These are phyloP conservation scores for Myiozetetes cayanensis DNA, from an alignment of 2,113 vertebrate species.

Conservation along the genomic window DNA sequence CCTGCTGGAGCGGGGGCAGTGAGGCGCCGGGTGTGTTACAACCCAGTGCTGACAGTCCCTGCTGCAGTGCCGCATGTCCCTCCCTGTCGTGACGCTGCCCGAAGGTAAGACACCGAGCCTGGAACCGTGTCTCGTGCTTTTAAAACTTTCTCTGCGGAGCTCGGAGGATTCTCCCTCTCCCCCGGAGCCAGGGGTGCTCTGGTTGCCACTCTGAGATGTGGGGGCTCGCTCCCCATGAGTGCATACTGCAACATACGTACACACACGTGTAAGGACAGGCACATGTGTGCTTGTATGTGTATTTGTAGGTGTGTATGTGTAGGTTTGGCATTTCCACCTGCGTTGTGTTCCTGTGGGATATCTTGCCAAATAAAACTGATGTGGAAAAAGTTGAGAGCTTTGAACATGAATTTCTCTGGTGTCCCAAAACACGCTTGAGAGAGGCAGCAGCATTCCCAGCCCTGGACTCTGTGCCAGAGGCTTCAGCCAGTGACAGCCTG, in stretches of 20 bases:
- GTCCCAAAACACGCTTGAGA: not conserved
- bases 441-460: not conserved
- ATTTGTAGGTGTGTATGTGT: rapidly evolving
- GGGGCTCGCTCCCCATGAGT: rapidly evolving
- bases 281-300: rapidly evolving
- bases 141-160: not conserved
- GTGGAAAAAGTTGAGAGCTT: not conserved
- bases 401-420: not conserved
- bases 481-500: not conserved
- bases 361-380: too few species aligned
- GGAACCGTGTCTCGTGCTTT: not conserved
- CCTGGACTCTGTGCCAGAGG: not conserved
- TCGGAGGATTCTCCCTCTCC: not conserved
- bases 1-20: not conserved
- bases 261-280: not conserved
- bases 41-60: not conserved
- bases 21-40: not conserved
- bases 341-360: rapidly evolving
- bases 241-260: rapidly evolving
- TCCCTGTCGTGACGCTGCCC: not conserved
- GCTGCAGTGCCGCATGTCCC: not conserved
- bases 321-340: not conserved
- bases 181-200: not conserved
- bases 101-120: not conserved
- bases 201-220: rapidly evolving